Conservation (phyloP, 2,797 vertebrate genomes). For the Enteromius fasciolatus region DNA sequence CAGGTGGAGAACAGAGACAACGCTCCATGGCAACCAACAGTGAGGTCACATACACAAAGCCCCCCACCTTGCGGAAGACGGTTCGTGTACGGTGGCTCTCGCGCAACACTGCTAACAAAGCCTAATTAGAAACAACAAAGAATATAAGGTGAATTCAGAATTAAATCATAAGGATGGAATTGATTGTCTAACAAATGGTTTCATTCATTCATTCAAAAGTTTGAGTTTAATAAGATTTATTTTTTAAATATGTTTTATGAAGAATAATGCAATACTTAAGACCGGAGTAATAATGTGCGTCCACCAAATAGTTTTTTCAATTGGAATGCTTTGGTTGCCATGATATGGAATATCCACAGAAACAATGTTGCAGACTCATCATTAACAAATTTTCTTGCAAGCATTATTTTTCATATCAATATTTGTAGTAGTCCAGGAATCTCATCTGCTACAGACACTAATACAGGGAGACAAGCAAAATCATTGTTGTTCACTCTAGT, state of each 20-base stretch:
- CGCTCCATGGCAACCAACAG: conserved; percentile 96
- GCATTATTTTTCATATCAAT: not conserved
- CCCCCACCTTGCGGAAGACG: conserved; percentile 95
- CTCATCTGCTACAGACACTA: not conserved
- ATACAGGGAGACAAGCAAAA: not conserved
- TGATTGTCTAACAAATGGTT: not conserved
- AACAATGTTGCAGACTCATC: not conserved
- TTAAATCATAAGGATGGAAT: not conserved
- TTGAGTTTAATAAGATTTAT: not conserved
- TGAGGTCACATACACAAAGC: conserved; percentile 96
- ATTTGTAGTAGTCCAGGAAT: not conserved
- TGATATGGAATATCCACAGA: not conserved
- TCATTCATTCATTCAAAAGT: not conserved
- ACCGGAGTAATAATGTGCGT: not conserved
- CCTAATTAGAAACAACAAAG: conserved; percentile 69
- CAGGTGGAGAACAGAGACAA: conserved; percentile 86
- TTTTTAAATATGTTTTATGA: not conserved
- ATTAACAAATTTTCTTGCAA: not conserved
- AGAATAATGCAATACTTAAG: not conserved
- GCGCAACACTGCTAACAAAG: conserved; percentile 87
- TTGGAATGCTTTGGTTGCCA: not conserved
- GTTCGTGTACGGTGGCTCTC: conserved; percentile 96
- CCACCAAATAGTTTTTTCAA: not conserved
- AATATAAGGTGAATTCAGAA: not conserved
- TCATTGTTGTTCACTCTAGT: not conserved